Conservation (phyloP, 1,140 invertebrate species). For the Aradophagus sp. region DNA sequence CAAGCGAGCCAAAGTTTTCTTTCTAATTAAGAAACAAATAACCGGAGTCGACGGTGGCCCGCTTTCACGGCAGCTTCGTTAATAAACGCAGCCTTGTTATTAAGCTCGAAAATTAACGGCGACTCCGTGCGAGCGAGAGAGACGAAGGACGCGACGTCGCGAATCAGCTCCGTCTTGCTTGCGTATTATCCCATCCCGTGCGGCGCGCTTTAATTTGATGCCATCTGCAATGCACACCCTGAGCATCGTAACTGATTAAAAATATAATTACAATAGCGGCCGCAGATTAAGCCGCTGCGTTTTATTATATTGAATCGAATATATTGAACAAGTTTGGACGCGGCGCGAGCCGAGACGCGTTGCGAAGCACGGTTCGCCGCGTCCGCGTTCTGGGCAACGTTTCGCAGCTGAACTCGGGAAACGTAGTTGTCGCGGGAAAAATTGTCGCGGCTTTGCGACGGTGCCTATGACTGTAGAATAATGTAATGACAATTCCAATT, state of each 20-base stretch:
- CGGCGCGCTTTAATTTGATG: conserved; percentile 53
- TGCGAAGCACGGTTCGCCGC: too few relatives aligned
- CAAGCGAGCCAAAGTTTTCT: conserved; percentile 70
- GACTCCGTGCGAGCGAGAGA: conserved; percentile 58
- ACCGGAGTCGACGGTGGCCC: conserved; percentile 67
- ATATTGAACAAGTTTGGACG: conserved; percentile 45
- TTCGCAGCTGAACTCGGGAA: too few relatives aligned
- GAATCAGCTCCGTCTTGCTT: conserved; percentile 61
- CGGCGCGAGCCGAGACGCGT: too few relatives aligned
- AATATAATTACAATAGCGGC: conserved; percentile 52
- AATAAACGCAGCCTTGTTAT: conserved; percentile 68
- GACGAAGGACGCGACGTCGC: conserved; percentile 51
- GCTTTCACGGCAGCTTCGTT: conserved; percentile 66
- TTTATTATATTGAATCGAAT: conserved; percentile 30
- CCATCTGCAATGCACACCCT: conserved; percentile 51
- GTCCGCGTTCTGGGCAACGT: too few relatives aligned
- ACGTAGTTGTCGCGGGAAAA: too few relatives aligned
- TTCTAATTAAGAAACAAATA: conserved; percentile 74
- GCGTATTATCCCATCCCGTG: conserved; percentile 55
- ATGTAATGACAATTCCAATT: too few relatives aligned
- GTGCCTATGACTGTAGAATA: too few relatives aligned
- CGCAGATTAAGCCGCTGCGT: conserved; percentile 24
- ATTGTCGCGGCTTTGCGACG: too few relatives aligned
- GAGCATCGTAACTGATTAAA: conserved; percentile 55
- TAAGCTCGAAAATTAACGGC: conserved; percentile 68